Evolutionary conservation across 1,140 invertebrate species (phyloP), one percentile per base, ranked within the genome.

Genomic region (Pseudomyrmex flavicornis): DNA sequence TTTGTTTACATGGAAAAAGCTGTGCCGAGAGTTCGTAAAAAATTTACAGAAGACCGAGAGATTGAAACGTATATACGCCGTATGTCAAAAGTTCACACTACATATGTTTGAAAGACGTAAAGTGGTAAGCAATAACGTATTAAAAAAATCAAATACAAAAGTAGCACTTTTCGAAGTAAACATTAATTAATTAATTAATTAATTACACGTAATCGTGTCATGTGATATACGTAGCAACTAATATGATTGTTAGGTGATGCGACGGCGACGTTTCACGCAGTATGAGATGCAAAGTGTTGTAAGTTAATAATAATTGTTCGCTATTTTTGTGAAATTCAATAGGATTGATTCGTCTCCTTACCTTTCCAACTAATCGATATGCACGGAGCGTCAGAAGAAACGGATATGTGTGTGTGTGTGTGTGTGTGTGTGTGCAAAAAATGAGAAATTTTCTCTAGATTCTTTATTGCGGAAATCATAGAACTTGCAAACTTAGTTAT

Each of bases 271-370:
- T 79, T 79, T 58, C 4, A 17, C 4, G n/a, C 48, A 20, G 8
- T 26, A 26, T 7, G 12, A 63, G 76, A 72, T 20, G 54, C 15
- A 52, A 66, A 58, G 20, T 20, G 22, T 65, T 20, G 17, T 82
- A 48, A 82, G 75, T 82, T 75, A 82, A 63, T 75, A 82, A 63
- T 82, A 82, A 82, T 13, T 8, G 17, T 46, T 35, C 9, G 59
- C 79, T 82, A 82, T 82, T 82, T 82, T 63, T 63, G 70, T 2
- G 7, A 44, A 65, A 74, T 44, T 50, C 48, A 26, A 63, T 82
- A 48, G 8, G 20, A 63, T 56, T 75, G 79, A 82, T 82, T 8
- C n/a, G 4, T 56, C 9, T 48, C 12, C 52, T 72, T 72, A 17
- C 15, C 54, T 62, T 82, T 3, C 2, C 44, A 54, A 1, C 17